Percentiles rank a stretch among this genome's conserved stretches.
phyloP scores from a whole-genome alignment of 2,888 invertebrate genomes.

The Pterobdella sp. region DNA sequence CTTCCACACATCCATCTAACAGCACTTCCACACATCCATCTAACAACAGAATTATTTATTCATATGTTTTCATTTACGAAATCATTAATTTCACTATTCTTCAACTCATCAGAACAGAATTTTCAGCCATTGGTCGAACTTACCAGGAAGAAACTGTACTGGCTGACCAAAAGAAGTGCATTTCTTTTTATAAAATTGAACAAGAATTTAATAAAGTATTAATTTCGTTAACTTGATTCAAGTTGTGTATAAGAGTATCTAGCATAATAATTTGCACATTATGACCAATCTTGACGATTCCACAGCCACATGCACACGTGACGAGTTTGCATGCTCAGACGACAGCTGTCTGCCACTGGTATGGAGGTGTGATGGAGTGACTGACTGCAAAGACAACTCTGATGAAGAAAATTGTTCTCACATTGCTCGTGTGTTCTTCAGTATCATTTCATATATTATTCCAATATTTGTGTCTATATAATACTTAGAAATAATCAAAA shows the following conservation, averaged over 20 bases:
- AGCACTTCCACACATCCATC: too few species aligned
- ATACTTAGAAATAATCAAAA: not conserved
- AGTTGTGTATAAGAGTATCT: too few species aligned
- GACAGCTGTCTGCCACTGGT: constrained; percentile 43
- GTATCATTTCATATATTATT: not conserved
- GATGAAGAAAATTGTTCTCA: constrained; percentile 44
- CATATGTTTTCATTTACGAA: too few species aligned
- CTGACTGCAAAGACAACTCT: constrained; percentile 46
- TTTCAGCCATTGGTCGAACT: not conserved
- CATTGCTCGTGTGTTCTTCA: too few species aligned
- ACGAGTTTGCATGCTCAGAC: constrained; percentile 15
- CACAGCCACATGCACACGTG: constrained; percentile 4
- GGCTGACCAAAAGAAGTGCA: not conserved
- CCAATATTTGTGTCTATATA: too few species aligned
- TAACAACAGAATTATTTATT: too few species aligned
- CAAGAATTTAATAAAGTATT: too few species aligned
- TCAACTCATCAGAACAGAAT: not conserved
- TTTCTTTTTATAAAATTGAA: too few species aligned
- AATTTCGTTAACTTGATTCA: too few species aligned
- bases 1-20: not conserved
- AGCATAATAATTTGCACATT: too few species aligned
- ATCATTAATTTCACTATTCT: too few species aligned
- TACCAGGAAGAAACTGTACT: not conserved
- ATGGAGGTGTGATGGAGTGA: constrained; percentile 48
- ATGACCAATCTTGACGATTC: too few species aligned